Percentiles rank a stretch among this genome's conserved stretches.
phyloP scores from a whole-genome alignment of 2,113 vertebrate species.

The Protomyctophum bolini region DNA sequence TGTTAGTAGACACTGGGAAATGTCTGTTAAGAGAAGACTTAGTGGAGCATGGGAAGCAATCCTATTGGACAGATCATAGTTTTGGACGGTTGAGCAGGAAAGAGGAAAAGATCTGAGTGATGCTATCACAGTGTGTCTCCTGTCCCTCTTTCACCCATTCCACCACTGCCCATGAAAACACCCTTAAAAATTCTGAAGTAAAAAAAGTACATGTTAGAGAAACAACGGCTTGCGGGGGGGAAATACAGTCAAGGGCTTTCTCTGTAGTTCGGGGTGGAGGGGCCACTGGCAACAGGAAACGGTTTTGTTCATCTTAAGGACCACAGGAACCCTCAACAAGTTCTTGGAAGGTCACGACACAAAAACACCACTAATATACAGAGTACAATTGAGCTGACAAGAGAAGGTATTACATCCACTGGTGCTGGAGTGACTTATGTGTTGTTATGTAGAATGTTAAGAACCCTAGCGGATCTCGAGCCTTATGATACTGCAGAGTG shows the following conservation, averaged over 20 bases:
- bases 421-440: neutral
- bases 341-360: conserved; percentile 48
- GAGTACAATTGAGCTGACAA: conserved; percentile 21
- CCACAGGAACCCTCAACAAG: conserved; percentile 46
- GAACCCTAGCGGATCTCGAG: neutral
- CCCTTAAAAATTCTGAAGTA: no score
- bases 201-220: conserved; percentile 21
- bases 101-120: conserved; percentile 35
- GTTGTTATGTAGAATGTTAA: neutral
- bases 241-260: conserved; percentile 25
- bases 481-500: neutral
- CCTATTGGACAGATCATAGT: conserved; percentile 18
- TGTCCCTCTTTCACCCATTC: neutral
- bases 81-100: conserved; percentile 21
- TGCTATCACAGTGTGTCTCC: conserved; percentile 10
- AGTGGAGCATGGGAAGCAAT: conserved; percentile 47
- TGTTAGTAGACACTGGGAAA: conserved; percentile 43
- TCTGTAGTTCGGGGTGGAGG: conserved; percentile 34
- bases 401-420: conserved; percentile 21
- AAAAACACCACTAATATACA: conserved; percentile 33
- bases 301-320: conserved; percentile 56
- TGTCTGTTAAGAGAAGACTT: conserved; percentile 53
- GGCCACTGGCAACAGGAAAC: conserved; percentile 52
- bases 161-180: neutral
- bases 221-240: conserved; percentile 18